Base-by-base conservation (phyloP, 2,797 vertebrate species). In the Paratrypauchen microcephalus region DNA sequence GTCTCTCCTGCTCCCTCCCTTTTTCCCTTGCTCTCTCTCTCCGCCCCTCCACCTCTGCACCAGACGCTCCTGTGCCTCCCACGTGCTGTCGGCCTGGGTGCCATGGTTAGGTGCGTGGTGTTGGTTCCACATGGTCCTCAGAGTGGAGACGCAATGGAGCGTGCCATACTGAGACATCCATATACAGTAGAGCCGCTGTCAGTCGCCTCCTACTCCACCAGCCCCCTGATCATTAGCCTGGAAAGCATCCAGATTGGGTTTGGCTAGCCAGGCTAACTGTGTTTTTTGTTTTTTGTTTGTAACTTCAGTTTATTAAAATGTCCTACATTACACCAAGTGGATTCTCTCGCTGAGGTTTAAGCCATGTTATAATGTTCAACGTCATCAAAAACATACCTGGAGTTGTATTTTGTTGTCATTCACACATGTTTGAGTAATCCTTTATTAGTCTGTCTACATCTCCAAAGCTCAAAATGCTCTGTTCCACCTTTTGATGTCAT, bases 81-180 rank as follows among this genome's bases (percentile, higher is more conserved):
- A 73, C 79, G 89, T 88, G 87, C 91, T 90, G 92, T 91, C 74
- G 66, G 85, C 82, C 91, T 92, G 39, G 64, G 89, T 88, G 91
- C 91, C 93, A 89, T 92, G 83, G 81, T 86, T 85, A 89, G 88
- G 79, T 71, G 77, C 72, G 82, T 83, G 84, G 84, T 71, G 76
- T 64, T 91, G 92, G 91, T 92, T 94, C 92, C 94, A 93, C 91
- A 89, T 87, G 85, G 92, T 91, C 89, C 89, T 93, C 92, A 93
- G 93, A 94, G 93, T 76, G 81, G 91, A 87, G 89, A 87, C 88
- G 91, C 91, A 95, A 96, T 94, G 94, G 93, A 93, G 95, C 93
- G 86, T 94, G 93, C 78, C 80, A 62, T 90, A 66, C 84, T 92
- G 86, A 87, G 85, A 78, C 87, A 71, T 82, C 79, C 81, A 75